These are phyloP conservation scores for Telmatherina bonti DNA, from an alignment of 2,797 vertebrate genomes.

Conservation along the genomic window DNA sequence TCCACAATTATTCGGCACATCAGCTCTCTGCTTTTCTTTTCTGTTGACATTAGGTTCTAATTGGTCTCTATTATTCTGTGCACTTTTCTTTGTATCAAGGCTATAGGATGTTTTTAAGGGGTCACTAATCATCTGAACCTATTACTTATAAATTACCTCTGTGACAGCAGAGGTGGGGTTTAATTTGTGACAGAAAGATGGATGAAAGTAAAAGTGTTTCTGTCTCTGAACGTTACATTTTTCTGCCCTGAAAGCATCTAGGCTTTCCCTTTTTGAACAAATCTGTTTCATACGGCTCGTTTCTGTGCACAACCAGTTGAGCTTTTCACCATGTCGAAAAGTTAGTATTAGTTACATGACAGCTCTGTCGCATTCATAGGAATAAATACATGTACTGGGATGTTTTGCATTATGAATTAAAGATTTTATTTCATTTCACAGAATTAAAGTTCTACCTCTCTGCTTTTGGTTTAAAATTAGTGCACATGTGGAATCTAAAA, in stretches of 20 bases:
- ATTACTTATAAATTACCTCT: slow-evolving; percentile 28
- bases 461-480: not conserved
- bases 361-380: not conserved
- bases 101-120: slow-evolving; percentile 36
- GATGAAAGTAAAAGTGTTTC: slow-evolving; percentile 5
- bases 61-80: slow-evolving; percentile 22
- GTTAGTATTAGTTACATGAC: not conserved
- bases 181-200: slow-evolving; percentile 33
- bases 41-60: slow-evolving; percentile 24
- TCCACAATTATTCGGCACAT: slow-evolving; percentile 11
- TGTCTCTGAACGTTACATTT: slow-evolving; percentile 23
- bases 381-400: not conserved
- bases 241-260: not conserved
- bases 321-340: not conserved
- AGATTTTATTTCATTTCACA: not conserved
- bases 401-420: not conserved
- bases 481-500: not conserved
- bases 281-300: not conserved
- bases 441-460: not conserved
- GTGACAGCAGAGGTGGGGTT: slow-evolving; percentile 4
- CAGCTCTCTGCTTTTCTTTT: slow-evolving; percentile 9
- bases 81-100: slow-evolving; percentile 6
- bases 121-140: slow-evolving; percentile 27
- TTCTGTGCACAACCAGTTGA: not conserved
- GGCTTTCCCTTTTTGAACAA: slow-evolving; percentile 9